phyloP scores from a whole-genome alignment of 2,113 vertebrate genomes.

The Melozone crissalis region DNA sequence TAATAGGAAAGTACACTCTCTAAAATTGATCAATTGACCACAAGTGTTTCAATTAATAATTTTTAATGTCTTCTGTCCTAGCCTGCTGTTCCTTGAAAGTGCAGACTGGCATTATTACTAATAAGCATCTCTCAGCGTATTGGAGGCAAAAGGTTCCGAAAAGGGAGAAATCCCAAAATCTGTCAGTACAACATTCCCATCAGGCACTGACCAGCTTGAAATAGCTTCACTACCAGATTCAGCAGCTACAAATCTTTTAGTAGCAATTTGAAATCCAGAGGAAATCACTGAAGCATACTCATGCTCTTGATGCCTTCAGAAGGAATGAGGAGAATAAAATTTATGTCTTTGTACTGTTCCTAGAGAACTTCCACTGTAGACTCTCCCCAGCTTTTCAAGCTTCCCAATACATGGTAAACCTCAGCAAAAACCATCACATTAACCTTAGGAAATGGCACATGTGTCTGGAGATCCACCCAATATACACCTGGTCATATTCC shows the following conservation, averaged over 20 bases:
- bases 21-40: constrained; percentile 42
- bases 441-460: neutral
- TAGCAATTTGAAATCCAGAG: neutral
- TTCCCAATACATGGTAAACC: neutral
- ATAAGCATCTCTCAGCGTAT: neutral
- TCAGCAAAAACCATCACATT: neutral
- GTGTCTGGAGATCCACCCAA: neutral
- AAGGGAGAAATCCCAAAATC: neutral
- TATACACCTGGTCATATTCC: neutral
- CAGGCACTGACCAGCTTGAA: neutral
- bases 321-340: neutral
- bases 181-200: neutral
- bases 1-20: neutral
- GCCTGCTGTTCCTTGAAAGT: neutral
- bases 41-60: neutral
- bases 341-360: neutral
- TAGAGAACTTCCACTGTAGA: neutral
- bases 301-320: neutral
- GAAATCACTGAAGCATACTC: neutral
- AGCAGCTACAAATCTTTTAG: neutral
- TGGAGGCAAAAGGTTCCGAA: neutral
- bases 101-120: neutral
- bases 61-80: neutral
- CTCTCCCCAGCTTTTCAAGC: neutral
- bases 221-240: neutral